Conservation (phyloP, 2,113 vertebrate genomes). For the Thalassarche chlororhynchos region DNA sequence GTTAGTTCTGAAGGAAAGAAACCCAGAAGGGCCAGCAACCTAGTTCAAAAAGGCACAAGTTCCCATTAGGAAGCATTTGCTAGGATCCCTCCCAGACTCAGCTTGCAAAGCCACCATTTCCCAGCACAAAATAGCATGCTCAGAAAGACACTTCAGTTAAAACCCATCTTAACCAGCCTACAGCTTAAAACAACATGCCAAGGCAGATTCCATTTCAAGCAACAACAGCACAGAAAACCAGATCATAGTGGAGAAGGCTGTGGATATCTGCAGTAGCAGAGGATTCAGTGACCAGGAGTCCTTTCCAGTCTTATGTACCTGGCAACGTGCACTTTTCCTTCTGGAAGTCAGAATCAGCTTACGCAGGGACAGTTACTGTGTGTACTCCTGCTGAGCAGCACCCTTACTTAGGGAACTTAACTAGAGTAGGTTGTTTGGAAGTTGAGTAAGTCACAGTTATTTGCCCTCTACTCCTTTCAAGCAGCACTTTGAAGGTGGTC, state of each 20-base stretch:
- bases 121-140: constrained; percentile 35
- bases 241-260: neutral
- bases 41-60: neutral
- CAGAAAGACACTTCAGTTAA: neutral
- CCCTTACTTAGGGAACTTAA: neutral
- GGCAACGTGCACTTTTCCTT: neutral
- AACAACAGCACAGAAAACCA: constrained; percentile 17
- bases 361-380: neutral
- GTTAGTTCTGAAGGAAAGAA: constrained; percentile 63
- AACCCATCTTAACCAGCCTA: neutral
- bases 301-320: neutral
- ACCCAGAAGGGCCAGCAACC: constrained; percentile 21
- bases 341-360: neutral
- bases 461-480: neutral
- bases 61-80: constrained; percentile 38
- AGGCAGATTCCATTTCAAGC: constrained; percentile 29
- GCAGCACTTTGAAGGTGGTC: neutral
- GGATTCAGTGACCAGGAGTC: neutral
- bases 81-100: constrained; percentile 20
- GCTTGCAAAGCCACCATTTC: constrained; percentile 20
- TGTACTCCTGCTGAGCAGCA: neutral
- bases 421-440: neutral
- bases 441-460: neutral
- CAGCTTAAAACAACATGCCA: constrained; percentile 23
- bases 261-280: constrained; percentile 26